Conservation (phyloP, 2,797 vertebrate genomes). For the Tapera naevia region DNA sequence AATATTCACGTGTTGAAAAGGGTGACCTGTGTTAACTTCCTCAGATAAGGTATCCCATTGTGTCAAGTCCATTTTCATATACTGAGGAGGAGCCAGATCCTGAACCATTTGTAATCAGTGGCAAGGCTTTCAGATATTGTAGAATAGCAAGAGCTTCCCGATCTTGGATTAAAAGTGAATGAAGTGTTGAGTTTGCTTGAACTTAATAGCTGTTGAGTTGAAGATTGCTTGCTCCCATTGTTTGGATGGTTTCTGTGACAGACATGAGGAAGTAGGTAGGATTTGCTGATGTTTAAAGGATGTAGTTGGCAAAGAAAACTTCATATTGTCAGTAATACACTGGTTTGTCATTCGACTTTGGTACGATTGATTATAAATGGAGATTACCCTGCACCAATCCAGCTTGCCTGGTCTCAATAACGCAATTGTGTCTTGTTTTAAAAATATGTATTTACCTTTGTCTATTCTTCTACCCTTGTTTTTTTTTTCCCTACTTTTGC, state of each 20-base stretch:
- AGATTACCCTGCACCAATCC: neutral
- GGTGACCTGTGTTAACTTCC: slow-evolving; percentile 29
- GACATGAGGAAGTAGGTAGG: slow-evolving; percentile 68
- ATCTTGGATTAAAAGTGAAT: slow-evolving; percentile 47
- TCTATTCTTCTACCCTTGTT: neutral
- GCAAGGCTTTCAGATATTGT: slow-evolving; percentile 10
- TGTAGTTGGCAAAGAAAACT: slow-evolving; percentile 46
- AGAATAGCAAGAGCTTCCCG: slow-evolving; percentile 15
- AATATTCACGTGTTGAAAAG: neutral
- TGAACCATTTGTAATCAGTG: slow-evolving; percentile 37
- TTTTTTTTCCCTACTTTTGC: neutral
- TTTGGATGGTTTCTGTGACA: slow-evolving; percentile 65
- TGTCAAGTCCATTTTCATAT: slow-evolving; percentile 45
- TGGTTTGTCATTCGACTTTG: slow-evolving; percentile 16
- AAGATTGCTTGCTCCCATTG: slow-evolving; percentile 54
- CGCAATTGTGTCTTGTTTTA: neutral
- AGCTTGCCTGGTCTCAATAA: neutral
- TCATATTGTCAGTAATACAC: slow-evolving; percentile 35
- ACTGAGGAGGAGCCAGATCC: slow-evolving; percentile 60
- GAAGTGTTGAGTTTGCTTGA: slow-evolving; percentile 19
- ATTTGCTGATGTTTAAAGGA: slow-evolving; percentile 55
- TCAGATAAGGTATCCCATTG: slow-evolving; percentile 58
- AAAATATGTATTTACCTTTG: neutral
- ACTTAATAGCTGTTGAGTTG: slow-evolving; percentile 57
- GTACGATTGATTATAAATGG: slow-evolving; percentile 12